Conservation (phyloP, 2,888 invertebrate species). For the Drosophila diplacantha region DNA sequence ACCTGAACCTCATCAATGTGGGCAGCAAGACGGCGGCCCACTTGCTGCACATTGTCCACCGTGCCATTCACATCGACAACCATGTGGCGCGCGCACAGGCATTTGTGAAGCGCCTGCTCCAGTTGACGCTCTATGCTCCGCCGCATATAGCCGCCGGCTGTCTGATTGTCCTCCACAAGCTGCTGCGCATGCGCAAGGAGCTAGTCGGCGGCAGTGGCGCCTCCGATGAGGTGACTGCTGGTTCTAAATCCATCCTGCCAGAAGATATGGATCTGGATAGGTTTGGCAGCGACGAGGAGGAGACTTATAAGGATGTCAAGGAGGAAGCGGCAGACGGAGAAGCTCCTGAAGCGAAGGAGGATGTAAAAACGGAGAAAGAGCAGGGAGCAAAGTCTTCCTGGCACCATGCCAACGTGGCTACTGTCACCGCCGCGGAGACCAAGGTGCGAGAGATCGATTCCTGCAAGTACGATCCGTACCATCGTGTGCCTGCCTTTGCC, state of each 20-base stretch:
- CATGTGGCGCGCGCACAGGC: conserved; percentile 85
- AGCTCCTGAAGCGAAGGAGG: conserved; percentile 46
- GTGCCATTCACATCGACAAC: conserved; percentile 88
- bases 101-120: conserved; percentile 90
- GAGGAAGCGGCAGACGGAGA: conserved; percentile 38
- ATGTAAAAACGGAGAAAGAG: conserved; percentile 29
- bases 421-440: conserved; percentile 19
- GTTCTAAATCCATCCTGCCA: conserved; percentile 9
- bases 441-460: conserved; percentile 66
- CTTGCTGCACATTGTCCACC: conserved; percentile 91
- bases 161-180: conserved; percentile 80
- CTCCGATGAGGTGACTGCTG: conserved; percentile 9
- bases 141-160: conserved; percentile 90
- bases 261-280: conserved; percentile 67
- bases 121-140: conserved; percentile 84
- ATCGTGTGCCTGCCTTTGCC: conserved; percentile 91
- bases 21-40: conserved; percentile 84
- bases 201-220: conserved; percentile 55
- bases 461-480: conserved; percentile 82
- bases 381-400: conserved; percentile 70
- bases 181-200: conserved; percentile 83
- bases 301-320: conserved; percentile 71
- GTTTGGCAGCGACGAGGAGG: conserved; percentile 76
- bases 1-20: conserved; percentile 82
- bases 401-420: conserved; percentile 71